Evolutionary conservation across 2,888 invertebrate species (phyloP), one percentile per base, ranked within the genome.

Genomic region (Argyresthia goedartella): DNA sequence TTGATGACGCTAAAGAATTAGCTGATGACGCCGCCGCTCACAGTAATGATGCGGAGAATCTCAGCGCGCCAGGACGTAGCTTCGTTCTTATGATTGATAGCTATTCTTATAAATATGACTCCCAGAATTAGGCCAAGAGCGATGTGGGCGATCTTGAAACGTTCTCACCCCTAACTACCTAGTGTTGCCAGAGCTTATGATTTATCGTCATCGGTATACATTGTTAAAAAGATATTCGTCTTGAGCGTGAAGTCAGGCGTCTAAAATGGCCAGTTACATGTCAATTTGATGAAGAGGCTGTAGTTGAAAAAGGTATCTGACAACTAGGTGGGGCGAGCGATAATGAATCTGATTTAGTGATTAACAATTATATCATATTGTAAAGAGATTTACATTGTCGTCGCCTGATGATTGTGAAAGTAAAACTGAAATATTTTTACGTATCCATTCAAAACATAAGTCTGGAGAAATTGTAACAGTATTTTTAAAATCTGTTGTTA

Each of bases 51-150:
- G 59, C 66, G 66, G 62, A 67, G 15, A 52, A 61, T 60, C 58
- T 46, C 25, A 36, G 46, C 54, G 62, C 63, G 73, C 67, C 68
- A 73, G 69, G 57, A 52, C 35, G 11, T 39, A 63, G 65, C 61
- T 15, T 61, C 64, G 63, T 63, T 64, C 56, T 69, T 76, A 80
- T 82, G 81, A 82, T 79, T 74, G 77, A 82, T 81, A 56, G 65
- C 67, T 63, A 67, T 66, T 73, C 66, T 71, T 75, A 73, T 73
- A 72, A 73, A 76, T 80, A 78, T 76, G 73, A 73, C 63, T 69
- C 55, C 54, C 60, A 62, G 63, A 79, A 75, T 66, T 71, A 75
- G 81, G 82, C 79, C 82, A 85, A 81, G 82, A 76, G 56, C 72
- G 57, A 53, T 52, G 56, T 49, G 56, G 58, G 58, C 62, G 70